Evolutionary conservation across 2,113 vertebrate species (phyloP).

Genomic region (Syngnathus floridae): DNA sequence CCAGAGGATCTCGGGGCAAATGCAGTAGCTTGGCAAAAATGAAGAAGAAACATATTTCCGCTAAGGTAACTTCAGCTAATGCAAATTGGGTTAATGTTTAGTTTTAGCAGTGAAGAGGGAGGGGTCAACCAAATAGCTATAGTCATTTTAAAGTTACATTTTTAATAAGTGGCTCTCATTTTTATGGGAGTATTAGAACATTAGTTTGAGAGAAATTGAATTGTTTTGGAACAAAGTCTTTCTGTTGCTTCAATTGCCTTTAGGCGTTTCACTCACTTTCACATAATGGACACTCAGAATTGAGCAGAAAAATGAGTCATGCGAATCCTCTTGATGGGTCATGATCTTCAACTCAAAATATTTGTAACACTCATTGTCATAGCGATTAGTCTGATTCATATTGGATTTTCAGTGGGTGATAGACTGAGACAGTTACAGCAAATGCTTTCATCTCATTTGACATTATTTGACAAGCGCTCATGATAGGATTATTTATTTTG

Average conservation of each 20-base stretch:
- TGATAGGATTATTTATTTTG: neutral
- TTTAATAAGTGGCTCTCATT: neutral
- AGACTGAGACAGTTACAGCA: neutral
- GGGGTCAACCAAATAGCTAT: neutral
- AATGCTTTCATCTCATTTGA: neutral
- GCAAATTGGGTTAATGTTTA: neutral
- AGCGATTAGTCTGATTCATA: neutral
- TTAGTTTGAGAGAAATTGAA: neutral
- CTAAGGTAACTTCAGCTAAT: neutral
- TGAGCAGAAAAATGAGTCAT: conserved; percentile 3
- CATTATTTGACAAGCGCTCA: neutral
- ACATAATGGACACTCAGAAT: neutral
- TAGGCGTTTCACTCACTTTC: neutral
- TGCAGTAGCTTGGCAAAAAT: neutral
- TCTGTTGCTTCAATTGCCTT: neutral
- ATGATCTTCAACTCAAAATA: neutral
- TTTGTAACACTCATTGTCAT: neutral
- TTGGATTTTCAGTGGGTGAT: neutral
- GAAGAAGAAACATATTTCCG: neutral
- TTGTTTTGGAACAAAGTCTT: neutral
- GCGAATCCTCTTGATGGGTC: neutral
- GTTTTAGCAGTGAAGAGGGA: neutral
- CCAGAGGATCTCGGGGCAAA: neutral
- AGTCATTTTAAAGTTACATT: neutral
- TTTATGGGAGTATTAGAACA: neutral